Evolutionary conservation across 2,888 invertebrate genomes (phyloP).

Genomic region (Dolichomitus sp.): DNA sequence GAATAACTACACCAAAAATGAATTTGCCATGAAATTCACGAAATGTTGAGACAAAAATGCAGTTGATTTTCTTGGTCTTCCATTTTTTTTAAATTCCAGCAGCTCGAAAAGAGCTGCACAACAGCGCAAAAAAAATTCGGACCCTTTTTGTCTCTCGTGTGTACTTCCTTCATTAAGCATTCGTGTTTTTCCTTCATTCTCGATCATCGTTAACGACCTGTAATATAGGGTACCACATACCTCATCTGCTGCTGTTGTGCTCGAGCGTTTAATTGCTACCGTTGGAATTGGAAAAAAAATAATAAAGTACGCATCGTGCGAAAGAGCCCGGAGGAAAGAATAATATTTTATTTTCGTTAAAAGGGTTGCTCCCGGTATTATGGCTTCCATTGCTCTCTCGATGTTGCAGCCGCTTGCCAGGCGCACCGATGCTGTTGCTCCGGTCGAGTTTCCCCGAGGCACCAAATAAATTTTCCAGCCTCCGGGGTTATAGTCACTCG

Average conservation of each 20-base stretch:
- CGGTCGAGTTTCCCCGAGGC: slow-evolving; percentile 55
- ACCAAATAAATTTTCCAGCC: slow-evolving; percentile 65
- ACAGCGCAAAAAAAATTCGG: slow-evolving; percentile 31
- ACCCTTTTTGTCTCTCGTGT: slow-evolving; percentile 14
- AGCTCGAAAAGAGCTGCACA: slow-evolving; percentile 1
- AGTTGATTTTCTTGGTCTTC: too few relatives aligned
- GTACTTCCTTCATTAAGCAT: not conserved
- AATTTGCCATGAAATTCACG: too few relatives aligned
- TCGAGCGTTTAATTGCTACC: slow-evolving; percentile 30
- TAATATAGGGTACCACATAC: not conserved
- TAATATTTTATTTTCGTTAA: slow-evolving; percentile 59
- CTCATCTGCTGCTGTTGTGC: not conserved
- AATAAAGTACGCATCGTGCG: slow-evolving; percentile 4
- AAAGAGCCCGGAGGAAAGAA: slow-evolving; percentile 19
- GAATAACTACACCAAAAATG: too few relatives aligned
- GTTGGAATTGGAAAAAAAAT: slow-evolving; percentile 6
- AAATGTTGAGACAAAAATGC: too few relatives aligned
- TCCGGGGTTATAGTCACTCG: slow-evolving; percentile 49
- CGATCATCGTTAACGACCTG: slow-evolving; percentile 47
- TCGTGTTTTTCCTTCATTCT: slow-evolving; percentile 1
- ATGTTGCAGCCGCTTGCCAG: slow-evolving; percentile 46
- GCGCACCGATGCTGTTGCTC: slow-evolving; percentile 33
- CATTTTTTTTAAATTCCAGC: slow-evolving; percentile 40
- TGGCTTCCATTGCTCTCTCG: slow-evolving; percentile 42
- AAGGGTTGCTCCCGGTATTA: slow-evolving; percentile 37